These are phyloP conservation scores for Brachyalestes nurse DNA, from an alignment of 2,797 vertebrate genomes.

Conservation along the genomic window DNA sequence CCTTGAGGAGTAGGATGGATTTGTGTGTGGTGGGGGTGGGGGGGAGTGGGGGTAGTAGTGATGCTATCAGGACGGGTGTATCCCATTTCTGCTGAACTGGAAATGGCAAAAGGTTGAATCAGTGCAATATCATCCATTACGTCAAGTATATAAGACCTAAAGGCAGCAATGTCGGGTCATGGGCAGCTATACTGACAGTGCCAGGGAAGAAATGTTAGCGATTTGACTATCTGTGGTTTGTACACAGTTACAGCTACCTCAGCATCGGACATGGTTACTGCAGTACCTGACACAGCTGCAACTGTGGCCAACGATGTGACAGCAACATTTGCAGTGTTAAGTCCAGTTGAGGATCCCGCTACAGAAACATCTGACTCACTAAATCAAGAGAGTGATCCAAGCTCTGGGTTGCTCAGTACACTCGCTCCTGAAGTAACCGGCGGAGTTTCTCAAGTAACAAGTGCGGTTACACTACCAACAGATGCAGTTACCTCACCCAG, in stretches of 20 bases:
- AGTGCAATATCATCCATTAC: slow-evolving; percentile 51
- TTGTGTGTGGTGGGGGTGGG: slow-evolving; percentile 13
- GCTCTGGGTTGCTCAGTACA: slow-evolving; percentile 1
- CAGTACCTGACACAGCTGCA: slow-evolving; percentile 29
- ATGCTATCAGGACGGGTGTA: slow-evolving; percentile 60
- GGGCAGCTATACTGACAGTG: slow-evolving; percentile 44
- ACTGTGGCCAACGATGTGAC: slow-evolving; percentile 27
- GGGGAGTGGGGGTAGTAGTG: slow-evolving; percentile 33
- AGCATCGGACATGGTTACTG: slow-evolving; percentile 48
- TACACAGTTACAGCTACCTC: slow-evolving; percentile 59
- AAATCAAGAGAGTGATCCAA: slow-evolving; percentile 25
- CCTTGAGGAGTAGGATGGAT: slow-evolving; percentile 54
- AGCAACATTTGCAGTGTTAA: slow-evolving; percentile 27
- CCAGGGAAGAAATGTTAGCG: slow-evolving; percentile 39
- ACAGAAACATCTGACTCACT: not conserved
- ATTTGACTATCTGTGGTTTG: slow-evolving; percentile 53
- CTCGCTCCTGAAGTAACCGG: slow-evolving; percentile 26
- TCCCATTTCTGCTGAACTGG: slow-evolving; percentile 62
- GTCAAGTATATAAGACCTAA: slow-evolving; percentile 38
- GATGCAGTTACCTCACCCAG: slow-evolving; percentile 19
- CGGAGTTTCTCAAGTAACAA: slow-evolving; percentile 25
- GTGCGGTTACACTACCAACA: slow-evolving; percentile 11
- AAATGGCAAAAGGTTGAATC: slow-evolving; percentile 57
- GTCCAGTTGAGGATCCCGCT: not conserved
- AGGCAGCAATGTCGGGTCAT: slow-evolving; percentile 17